Conservation (phyloP, 2,113 vertebrate genomes). For the Podocnemis expansa region DNA sequence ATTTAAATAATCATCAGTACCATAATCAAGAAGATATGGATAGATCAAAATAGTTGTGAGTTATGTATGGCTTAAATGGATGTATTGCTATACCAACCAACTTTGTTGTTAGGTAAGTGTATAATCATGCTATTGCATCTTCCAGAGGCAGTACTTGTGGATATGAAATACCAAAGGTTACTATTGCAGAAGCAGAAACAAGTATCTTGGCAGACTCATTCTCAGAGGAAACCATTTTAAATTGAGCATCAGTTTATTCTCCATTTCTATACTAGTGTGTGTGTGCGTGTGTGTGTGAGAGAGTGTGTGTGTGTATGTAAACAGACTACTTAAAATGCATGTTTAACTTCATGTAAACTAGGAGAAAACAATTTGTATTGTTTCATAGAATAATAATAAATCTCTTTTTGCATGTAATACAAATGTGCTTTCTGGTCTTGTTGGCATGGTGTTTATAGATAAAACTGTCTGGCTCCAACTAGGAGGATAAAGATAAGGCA, state of each 20-base stretch:
- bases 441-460: background rate
- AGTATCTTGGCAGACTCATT: background rate
- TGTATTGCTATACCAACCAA: background rate
- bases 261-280: background rate
- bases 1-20: background rate
- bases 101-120: conserved; percentile 18
- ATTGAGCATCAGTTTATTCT: background rate
- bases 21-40: background rate
- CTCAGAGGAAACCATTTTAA: background rate
- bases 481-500: background rate
- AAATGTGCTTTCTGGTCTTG: background rate
- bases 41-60: background rate
- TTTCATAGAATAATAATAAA: background rate
- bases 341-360: background rate
- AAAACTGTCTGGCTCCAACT: background rate
- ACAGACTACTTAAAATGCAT: background rate
- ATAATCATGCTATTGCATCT: background rate
- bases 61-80: conserved; percentile 49
- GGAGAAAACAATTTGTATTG: background rate
- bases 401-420: background rate
- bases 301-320: rapidly evolving
- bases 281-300: background rate
- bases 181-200: background rate
- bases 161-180: background rate
- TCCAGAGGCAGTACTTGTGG: too few relatives aligned